Percentiles rank a stretch among this genome's conserved stretches.
Conservation (phyloP, 2,888 invertebrate species). For the Drosophila barbarae region DNA sequence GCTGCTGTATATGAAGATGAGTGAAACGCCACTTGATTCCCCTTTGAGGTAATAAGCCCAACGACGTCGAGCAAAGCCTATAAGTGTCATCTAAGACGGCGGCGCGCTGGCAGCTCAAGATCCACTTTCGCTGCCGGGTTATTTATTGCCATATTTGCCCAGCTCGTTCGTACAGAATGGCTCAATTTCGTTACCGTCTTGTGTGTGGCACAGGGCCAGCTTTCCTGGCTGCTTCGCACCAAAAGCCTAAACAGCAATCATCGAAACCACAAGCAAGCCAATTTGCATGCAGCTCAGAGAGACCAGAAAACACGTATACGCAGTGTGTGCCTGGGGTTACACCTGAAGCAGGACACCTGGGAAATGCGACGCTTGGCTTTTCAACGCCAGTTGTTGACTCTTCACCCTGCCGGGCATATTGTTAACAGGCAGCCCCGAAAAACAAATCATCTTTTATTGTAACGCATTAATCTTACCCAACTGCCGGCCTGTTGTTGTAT, state of each 20-base stretch:
- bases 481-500: conserved; percentile 30
- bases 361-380: conserved; percentile 52
- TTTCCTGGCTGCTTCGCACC: background rate
- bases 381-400: conserved; percentile 66
- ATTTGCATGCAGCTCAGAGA: conserved; percentile 63
- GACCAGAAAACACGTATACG: conserved; percentile 41
- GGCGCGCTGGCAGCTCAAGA: conserved; percentile 19
- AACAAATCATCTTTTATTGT: conserved; percentile 75
- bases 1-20: conserved; percentile 4
- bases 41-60: conserved; percentile 19
- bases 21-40: conserved; percentile 29
- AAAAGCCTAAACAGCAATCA: conserved; percentile 36
- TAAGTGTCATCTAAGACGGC: conserved; percentile 20
- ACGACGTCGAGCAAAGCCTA: conserved; percentile 24
- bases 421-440: conserved; percentile 40
- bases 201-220: conserved; percentile 9
- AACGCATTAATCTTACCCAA: conserved; percentile 68
- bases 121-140: conserved; percentile 39
- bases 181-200: conserved; percentile 43
- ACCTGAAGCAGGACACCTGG: conserved; percentile 47
- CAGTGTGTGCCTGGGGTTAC: conserved; percentile 27
- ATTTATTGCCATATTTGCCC: conserved; percentile 51
- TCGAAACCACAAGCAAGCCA: conserved; percentile 50
- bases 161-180: conserved; percentile 34
- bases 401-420: conserved; percentile 48